Percentiles rank a stretch among this genome's conserved stretches.
phyloP scores from a whole-genome alignment of 2,113 vertebrate species.

The Chloropsis cyanopogon region DNA sequence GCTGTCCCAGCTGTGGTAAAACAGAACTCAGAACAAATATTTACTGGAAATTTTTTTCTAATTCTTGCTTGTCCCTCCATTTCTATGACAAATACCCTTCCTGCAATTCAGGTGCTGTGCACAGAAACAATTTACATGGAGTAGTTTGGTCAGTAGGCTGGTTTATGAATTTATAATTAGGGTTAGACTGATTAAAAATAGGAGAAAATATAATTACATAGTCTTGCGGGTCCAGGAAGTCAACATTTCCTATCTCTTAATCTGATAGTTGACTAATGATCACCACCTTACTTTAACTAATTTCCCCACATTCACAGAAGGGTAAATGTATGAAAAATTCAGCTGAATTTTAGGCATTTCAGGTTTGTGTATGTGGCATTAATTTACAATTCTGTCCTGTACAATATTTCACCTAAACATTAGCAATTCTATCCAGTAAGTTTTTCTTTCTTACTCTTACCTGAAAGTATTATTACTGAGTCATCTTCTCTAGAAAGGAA shows the following conservation, averaged over 20 bases:
- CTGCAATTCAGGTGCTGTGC: background rate
- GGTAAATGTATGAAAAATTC: background rate
- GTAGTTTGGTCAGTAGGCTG: background rate
- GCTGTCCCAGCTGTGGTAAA: background rate
- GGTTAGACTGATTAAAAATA: constrained; percentile 17
- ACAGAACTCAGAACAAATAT: background rate
- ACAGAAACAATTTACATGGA: background rate
- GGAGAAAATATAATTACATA: constrained; percentile 22
- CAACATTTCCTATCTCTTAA: background rate
- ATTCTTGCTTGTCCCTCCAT: background rate
- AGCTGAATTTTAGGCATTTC: background rate
- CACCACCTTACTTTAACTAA: background rate
- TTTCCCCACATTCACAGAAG: background rate
- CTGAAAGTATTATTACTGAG: background rate
- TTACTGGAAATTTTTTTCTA: background rate
- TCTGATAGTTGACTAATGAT: constrained; percentile 21
- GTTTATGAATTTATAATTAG: constrained; percentile 24
- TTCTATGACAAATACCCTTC: background rate
- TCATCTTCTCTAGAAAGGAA: constrained; percentile 7
- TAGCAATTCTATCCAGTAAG: background rate
- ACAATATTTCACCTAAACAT: constrained; percentile 31
- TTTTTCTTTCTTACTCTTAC: background rate
- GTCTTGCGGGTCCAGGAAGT: background rate
- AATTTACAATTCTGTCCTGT: background rate
- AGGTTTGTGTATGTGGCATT: background rate